phyloP scores from a whole-genome alignment of 2,888 invertebrate genomes.

The Anagyrus pseudococci region DNA sequence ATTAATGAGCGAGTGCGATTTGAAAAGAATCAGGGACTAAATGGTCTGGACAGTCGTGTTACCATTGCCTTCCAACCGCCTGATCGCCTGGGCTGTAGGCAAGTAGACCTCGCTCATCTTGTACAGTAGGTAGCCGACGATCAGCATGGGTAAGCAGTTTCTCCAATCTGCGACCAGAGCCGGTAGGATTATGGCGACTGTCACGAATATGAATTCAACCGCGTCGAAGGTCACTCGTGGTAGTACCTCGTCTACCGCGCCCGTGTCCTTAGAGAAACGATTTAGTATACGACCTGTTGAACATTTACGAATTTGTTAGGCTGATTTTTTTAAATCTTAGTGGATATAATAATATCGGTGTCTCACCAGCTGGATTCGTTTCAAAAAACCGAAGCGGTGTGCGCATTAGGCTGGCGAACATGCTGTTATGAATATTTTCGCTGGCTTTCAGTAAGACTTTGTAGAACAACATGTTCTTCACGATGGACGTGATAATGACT shows the following conservation, averaged over 20 bases:
- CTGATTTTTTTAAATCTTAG: background rate
- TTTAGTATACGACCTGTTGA: constrained; percentile 76
- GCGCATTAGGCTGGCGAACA: constrained; percentile 77
- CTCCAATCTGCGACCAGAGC: constrained; percentile 75
- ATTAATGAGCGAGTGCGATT: background rate
- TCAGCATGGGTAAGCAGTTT: constrained; percentile 70
- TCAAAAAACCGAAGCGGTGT: constrained; percentile 85
- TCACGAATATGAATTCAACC: constrained; percentile 72
- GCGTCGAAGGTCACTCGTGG: constrained; percentile 72
- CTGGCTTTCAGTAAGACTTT: constrained; percentile 75
- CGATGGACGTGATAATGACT: constrained; percentile 55
- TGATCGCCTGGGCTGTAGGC: constrained; percentile 75
- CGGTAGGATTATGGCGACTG: constrained; percentile 74
- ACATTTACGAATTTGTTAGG: background rate
- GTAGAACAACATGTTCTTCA: constrained; percentile 66
- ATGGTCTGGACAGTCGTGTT: constrained; percentile 42
- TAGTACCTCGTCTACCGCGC: constrained; percentile 76
- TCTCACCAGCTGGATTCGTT: constrained; percentile 41
- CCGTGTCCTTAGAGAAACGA: constrained; percentile 86
- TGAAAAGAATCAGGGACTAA: background rate
- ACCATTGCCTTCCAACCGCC: constrained; percentile 68
- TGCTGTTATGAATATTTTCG: constrained; percentile 73
- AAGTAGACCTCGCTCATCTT: constrained; percentile 73
- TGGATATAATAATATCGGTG: background rate
- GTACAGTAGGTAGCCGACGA: constrained; percentile 71